Base-by-base conservation (phyloP, 2,888 invertebrate species). In the Leucania comma region DNA sequence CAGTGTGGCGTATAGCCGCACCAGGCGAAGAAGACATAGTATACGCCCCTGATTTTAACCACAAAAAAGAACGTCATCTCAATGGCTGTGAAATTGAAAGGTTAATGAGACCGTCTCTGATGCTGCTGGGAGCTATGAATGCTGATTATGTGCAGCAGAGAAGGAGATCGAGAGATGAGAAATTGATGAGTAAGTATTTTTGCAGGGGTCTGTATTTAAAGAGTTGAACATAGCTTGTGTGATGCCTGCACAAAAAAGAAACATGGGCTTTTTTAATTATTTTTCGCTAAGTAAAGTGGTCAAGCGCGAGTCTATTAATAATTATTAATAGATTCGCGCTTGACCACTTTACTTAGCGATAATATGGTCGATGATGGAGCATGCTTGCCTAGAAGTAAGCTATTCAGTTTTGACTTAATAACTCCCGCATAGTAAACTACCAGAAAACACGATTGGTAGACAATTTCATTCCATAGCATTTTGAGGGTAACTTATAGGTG, bases 1-100 rank as follows among this genome's bases (percentile, higher is more conserved):
- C 99, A 0, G 98, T 99, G 62, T 99, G 99, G 99, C 98, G 99
- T 88, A 99, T 99, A 29, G 98, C 99, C 42, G 99, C 99, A 89
- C 98, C 99, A 42, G 99, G 99, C 0, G 99, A 99, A 91, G 99
- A 99, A 93, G 99, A 99, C 89, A 99, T 99, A 80, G 97, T 99
- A 1, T 99, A 99, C 93, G 99, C 99, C 0, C 98, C 99, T 0
- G 99, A 99, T 91, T 99, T 99, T 90, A 99, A 99, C 94, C 99
- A 99, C 93, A 99, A 99, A 90, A 99, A 99, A 91, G 99, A 99
- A 90, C 96, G 99, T 53, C 99, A 99, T 96, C 96, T 99, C 51
- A 99, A 99, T 90, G 99, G 99, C 0, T 99, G 99, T 92, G 98
- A 99, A 89, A 95, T 99, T 65, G 99, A 99, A 88, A 97, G 97